Conservation (phyloP, 2,113 vertebrate genomes). For the Plotosus lineatus region DNA sequence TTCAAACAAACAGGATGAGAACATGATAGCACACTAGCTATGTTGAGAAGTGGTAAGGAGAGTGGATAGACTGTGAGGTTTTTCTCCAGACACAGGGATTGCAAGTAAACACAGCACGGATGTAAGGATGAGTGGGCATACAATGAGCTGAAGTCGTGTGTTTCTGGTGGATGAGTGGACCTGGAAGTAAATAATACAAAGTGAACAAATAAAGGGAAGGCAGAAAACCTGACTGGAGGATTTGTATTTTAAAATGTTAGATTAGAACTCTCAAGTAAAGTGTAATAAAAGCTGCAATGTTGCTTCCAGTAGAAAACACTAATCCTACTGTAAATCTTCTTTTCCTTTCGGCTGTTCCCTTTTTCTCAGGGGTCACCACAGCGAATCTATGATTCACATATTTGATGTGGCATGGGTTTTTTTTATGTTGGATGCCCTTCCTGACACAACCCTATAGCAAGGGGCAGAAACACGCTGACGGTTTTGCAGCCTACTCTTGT, state of each 20-base stretch:
- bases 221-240: neutral
- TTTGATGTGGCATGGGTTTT: too few relatives aligned
- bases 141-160: neutral
- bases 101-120: conserved; percentile 2
- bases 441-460: too few relatives aligned
- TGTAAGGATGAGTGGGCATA: conserved; percentile 8
- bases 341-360: too few relatives aligned
- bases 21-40: neutral
- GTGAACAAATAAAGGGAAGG: conserved; percentile 15
- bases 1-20: conserved; percentile 8
- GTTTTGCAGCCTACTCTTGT: too few relatives aligned
- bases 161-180: conserved; percentile 4
- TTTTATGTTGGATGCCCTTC: too few relatives aligned
- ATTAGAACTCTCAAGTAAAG: neutral
- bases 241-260: neutral
- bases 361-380: too few relatives aligned
- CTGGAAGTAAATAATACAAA: conserved; percentile 23
- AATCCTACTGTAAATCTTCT: neutral
- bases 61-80: neutral
- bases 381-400: too few relatives aligned
- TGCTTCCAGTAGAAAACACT: neutral
- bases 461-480: too few relatives aligned
- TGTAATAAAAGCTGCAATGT: neutral
- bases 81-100: neutral
- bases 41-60: neutral